phyloP scores from a whole-genome alignment of 2,888 invertebrate genomes.

The Eristalinus sepulchralis region DNA sequence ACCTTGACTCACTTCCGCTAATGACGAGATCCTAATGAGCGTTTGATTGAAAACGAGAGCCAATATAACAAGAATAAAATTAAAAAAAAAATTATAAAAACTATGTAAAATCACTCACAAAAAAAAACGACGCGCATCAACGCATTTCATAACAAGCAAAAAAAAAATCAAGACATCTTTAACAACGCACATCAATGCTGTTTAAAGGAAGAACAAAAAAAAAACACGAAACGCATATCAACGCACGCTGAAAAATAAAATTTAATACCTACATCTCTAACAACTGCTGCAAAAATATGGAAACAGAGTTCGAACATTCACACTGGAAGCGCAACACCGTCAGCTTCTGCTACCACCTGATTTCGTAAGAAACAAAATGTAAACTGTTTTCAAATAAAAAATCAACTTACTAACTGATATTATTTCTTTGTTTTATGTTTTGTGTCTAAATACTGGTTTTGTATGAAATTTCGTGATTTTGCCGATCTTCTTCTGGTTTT shows the following conservation, averaged over 20 bases:
- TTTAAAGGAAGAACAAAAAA: too few relatives aligned
- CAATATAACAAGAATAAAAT: background rate
- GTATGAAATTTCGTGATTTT: too few relatives aligned
- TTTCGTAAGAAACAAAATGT: background rate
- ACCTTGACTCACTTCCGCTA: background rate
- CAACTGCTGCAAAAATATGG: background rate
- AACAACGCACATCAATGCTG: too few relatives aligned
- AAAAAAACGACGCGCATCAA: background rate
- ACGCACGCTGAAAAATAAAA: too few relatives aligned
- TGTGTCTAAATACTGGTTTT: too few relatives aligned
- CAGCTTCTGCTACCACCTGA: background rate
- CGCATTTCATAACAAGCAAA: too few relatives aligned
- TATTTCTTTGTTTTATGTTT: background rate
- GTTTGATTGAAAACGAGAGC: background rate
- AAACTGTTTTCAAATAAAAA: background rate
- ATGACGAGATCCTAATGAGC: background rate
- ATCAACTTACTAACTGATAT: background rate
- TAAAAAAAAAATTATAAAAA: background rate
- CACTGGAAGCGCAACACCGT: background rate
- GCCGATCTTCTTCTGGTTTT: too few relatives aligned
- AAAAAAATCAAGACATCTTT: too few relatives aligned
- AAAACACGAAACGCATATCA: too few relatives aligned
- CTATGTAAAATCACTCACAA: background rate
- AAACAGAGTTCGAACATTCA: background rate
- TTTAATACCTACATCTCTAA: background rate